Evolutionary conservation across 1,140 invertebrate genomes (phyloP).

Genomic region (Sesamia nonagrioides): DNA sequence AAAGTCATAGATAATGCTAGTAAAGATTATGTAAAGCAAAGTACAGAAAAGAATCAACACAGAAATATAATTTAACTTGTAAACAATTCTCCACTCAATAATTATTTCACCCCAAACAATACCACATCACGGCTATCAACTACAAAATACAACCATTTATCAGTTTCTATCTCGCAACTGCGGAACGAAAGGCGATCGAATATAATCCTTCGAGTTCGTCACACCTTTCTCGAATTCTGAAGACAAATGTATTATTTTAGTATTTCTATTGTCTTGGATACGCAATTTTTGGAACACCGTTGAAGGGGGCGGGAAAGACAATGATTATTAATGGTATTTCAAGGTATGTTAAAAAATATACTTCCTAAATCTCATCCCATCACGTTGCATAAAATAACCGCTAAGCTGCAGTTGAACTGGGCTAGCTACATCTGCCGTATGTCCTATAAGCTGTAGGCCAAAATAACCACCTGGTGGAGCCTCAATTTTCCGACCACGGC

Average conservation of each 20-base stretch:
- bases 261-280: neutral
- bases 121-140: slow-evolving; percentile 18
- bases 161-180: neutral
- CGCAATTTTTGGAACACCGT: slow-evolving; percentile 16
- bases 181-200: slow-evolving; percentile 1
- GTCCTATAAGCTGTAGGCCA: no score
- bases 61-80: neutral
- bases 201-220: slow-evolving; percentile 32
- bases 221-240: slow-evolving; percentile 1
- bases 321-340: neutral
- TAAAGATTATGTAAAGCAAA: no score
- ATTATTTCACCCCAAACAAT: slow-evolving; percentile 22
- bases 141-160: slow-evolving; percentile 21
- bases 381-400: no score
- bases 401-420: no score
- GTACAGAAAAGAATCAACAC: no score
- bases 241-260: neutral
- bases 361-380: no score
- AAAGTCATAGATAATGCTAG: no score
- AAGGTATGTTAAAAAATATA: no score
- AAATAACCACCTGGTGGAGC: no score
- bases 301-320: neutral
- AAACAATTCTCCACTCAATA: slow-evolving; percentile 1
- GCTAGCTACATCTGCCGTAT: no score
- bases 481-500: no score